Evolutionary conservation across 2,888 invertebrate species (phyloP), one percentile per base, ranked within the genome.

Genomic region (Monochamus alternatus): DNA sequence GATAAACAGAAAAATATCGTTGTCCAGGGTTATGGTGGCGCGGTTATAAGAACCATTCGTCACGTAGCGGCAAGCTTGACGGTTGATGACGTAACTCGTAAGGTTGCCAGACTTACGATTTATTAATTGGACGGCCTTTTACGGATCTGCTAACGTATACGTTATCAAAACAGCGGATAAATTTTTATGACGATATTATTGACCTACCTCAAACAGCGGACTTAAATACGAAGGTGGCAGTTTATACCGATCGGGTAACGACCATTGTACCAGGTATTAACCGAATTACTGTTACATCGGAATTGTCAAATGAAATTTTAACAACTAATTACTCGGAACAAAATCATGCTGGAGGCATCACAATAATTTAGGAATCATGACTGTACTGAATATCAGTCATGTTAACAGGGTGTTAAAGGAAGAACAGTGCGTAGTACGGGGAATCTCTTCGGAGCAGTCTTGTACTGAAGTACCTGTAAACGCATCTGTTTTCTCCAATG

Each of bases 401-500:
- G n/a, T 55, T n/a, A 32, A 12, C 10, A 58, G 14, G 9, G 8
- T 12, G 3, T 30, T 73, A 14, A 55, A 55, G 30, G 60, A 72
- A 62, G 64, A 59, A 5, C 52, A 32, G 12, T 70, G 71, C 22
- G 43, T 73, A 10, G 73, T 66, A 58, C 64, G 73, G 73, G 73
- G 73, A 73, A 73, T 73, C 73, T 63, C 71, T 63, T 71, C 51
- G 32, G 71, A 52, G 65, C 73, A 73, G 73, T 51, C 73, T 43
- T 3, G 22, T 32, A 51, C 73, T 73, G 65, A 65, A 73, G 65
- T 65, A 73, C 52, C 73, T 73, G 63, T 62, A 5, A 22, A 44
- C 30, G 9, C 31, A 38, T 10, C 22, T 38, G n/a, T 12, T n/a
- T 12, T 58, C 59, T 3, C 14, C 59, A 1, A 38, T 8, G 59